Base-by-base conservation (phyloP, 2,797 vertebrate species). In the Fistularia commersonii region DNA sequence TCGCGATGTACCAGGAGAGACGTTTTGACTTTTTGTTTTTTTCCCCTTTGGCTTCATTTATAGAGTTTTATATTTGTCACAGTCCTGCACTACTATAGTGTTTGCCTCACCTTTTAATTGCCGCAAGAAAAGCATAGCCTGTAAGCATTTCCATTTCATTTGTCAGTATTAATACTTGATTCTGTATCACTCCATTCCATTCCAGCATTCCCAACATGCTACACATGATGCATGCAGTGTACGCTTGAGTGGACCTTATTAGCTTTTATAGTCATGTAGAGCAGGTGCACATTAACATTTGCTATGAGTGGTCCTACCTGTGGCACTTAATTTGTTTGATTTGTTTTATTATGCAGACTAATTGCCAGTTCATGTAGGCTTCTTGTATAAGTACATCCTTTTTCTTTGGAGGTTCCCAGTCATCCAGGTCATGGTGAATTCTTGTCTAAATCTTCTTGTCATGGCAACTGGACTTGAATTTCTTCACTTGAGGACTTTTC, bases 151-250 rank as follows among this genome's bases (percentile, higher is more conserved):
- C 54, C 51, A 36, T 36, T 50, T 50, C 59, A 31, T 57, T 55
- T 48, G 35, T 69, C 37, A 31, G 13, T 61, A 60, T 70, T 64
- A 53, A 43, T 66, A 34, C 66, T 75, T 72, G 57, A 64, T 77
- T 44, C 45, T 14, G 32, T 51, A 62, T 60, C 52, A 64, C 57
- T 69, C 40, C 9, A 57, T 48, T 40, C 39, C 51, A 69, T 64
- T 61, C 48, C 14, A 40, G 32, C 8, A 32, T 34, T 64, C 11
- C 45, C 32, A 38, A 50, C 41, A 43, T 32, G 15, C 38, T 35
- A 33, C 36, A 11, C 49, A 66, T 43, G 57, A 41, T 50, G 45
- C 45, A 36, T 32, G n/a, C 15, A 15, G n/a, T 37, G 34, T 48
- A 47, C 40, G 48, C 40, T 38, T 58, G 36, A 54, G 55, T 57